Percentiles rank a stretch among this genome's conserved stretches.
Evolutionary conservation across 2,113 vertebrate genomes (phyloP).

Genomic region (Phaethornis superciliosus): DNA sequence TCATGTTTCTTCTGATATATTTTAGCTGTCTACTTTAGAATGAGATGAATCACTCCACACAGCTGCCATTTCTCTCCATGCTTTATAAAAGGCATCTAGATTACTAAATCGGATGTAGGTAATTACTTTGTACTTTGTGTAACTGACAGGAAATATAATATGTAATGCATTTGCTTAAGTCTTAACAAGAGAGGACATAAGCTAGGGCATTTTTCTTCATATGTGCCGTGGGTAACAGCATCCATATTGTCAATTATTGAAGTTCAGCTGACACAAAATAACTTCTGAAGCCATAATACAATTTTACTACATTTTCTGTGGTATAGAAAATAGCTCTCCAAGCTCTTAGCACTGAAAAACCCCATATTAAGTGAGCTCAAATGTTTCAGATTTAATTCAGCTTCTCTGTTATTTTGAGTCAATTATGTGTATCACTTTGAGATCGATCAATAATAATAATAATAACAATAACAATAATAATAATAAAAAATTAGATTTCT

Average conservation of each 20-base stretch:
- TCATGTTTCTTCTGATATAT: slow-evolving; percentile 6
- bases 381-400: slow-evolving; percentile 45
- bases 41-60: slow-evolving; percentile 48
- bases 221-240: slow-evolving; percentile 10
- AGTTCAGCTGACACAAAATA: slow-evolving; percentile 19
- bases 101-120: slow-evolving; percentile 62
- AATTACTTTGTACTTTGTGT: slow-evolving; percentile 59
- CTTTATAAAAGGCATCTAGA: slow-evolving; percentile 48
- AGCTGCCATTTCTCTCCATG: slow-evolving; percentile 41
- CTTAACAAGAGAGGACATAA: slow-evolving; percentile 40
- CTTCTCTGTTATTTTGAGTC: slow-evolving; percentile 52
- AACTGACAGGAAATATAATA: slow-evolving; percentile 60
- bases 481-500: slow-evolving; percentile 21
- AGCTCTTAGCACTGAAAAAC: background rate
- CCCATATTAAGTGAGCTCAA: background rate
- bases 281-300: background rate
- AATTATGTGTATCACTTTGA: slow-evolving; percentile 44
- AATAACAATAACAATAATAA: slow-evolving; percentile 31
- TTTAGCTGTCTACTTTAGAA: slow-evolving; percentile 39
- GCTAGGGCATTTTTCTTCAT: slow-evolving; percentile 35
- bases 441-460: slow-evolving; percentile 33
- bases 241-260: slow-evolving; percentile 15
- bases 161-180: slow-evolving; percentile 57
- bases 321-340: background rate
- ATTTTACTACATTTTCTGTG: background rate